A percentile compares a stretch with the other conserved stretches of the same genome.
phyloP scores from a whole-genome alignment of 2,113 vertebrate genomes.

The Hemibagrus wyckioides region DNA sequence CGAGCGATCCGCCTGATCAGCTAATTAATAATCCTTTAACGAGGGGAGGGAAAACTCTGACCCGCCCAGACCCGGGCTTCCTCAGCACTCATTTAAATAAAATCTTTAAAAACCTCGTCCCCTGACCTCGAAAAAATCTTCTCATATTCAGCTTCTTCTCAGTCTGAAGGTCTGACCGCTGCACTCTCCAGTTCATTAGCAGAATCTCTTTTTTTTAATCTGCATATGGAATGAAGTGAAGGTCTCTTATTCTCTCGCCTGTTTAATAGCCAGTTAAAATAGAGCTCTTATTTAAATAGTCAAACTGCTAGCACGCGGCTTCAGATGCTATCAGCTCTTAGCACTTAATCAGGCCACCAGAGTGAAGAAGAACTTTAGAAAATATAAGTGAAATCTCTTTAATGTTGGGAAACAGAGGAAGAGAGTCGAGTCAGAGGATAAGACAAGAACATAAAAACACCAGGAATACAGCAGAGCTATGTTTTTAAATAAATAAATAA shows the following conservation, averaged over 20 bases:
- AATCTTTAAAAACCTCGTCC: background rate
- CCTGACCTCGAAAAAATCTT: background rate
- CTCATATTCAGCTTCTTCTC: background rate
- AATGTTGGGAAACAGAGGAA: too few species aligned
- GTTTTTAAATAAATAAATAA: too few species aligned
- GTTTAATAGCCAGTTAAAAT: background rate
- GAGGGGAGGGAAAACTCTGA: background rate
- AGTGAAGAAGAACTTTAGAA: too few species aligned
- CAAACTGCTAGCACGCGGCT: background rate
- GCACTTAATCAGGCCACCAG: too few species aligned
- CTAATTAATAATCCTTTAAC: background rate
- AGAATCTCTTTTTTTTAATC: too few species aligned
- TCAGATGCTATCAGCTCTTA: background rate
- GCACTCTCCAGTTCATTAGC: background rate
- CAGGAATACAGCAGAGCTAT: too few species aligned
- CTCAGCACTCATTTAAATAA: conserved; percentile 4
- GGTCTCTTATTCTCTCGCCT: background rate
- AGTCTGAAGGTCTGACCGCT: background rate
- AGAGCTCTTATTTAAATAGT: background rate
- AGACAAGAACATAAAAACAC: too few species aligned
- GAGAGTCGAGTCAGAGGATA: too few species aligned
- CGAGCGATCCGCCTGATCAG: background rate
- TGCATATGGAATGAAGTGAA: background rate
- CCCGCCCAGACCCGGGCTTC: background rate
- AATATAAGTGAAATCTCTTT: too few species aligned